These are phyloP conservation scores for Labeo catla DNA, from an alignment of 2,113 vertebrate genomes.

Conservation along the genomic window DNA sequence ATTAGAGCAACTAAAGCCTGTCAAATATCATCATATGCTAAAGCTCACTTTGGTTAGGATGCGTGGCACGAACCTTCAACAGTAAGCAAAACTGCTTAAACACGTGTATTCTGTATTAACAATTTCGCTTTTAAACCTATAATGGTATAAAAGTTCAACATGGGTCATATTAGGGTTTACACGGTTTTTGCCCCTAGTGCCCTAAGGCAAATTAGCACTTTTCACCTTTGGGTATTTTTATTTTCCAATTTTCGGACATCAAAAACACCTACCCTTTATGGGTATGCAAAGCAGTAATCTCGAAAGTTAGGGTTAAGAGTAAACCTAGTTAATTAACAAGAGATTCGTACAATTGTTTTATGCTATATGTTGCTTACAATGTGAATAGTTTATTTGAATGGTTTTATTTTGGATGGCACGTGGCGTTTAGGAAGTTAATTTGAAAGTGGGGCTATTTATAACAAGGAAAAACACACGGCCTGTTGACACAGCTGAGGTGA, in stretches of 20 bases:
- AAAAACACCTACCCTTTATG: not conserved
- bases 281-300: not conserved
- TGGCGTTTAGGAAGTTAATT: slow-evolving; percentile 38
- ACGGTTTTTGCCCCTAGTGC: not conserved
- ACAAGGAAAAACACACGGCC: slow-evolving; percentile 33
- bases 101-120: not conserved
- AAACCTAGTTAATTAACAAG: not conserved
- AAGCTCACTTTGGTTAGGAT: not conserved
- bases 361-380: not conserved
- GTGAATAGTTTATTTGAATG: not conserved
- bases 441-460: slow-evolving; percentile 43
- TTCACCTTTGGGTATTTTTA: not conserved
- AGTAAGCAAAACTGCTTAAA: not conserved
- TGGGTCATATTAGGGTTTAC: not conserved
- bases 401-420: slow-evolving; percentile 32
- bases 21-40: slow-evolving; percentile 23
- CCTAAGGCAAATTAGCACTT: not conserved
- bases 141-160: not conserved
- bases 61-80: slow-evolving; percentile 3
- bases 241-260: not conserved
- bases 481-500: slow-evolving; percentile 58
- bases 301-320: not conserved
- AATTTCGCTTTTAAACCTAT: not conserved
- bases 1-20: not conserved
- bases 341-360: not conserved